These are phyloP conservation scores for Malurus cyaneus DNA, from an alignment of 2,113 vertebrate genomes.

Conservation along the genomic window DNA sequence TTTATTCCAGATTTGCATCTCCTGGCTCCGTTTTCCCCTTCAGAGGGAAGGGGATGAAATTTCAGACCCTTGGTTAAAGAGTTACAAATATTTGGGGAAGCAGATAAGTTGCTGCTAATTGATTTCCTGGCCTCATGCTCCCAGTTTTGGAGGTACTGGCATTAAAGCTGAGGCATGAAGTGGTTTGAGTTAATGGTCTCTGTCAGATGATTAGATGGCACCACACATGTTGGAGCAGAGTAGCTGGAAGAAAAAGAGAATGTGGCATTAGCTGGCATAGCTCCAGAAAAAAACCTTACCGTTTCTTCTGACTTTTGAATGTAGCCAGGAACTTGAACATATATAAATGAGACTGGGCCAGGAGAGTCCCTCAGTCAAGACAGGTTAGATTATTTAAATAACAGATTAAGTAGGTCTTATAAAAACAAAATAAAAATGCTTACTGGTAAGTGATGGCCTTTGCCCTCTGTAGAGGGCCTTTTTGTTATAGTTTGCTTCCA, in stretches of 20 bases:
- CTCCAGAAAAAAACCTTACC: neutral
- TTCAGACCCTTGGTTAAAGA: constrained; percentile 28
- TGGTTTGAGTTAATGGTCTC: neutral
- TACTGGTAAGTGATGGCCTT: neutral
- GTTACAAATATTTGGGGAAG: constrained; percentile 10
- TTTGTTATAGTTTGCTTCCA: neutral
- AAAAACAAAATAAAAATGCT: neutral
- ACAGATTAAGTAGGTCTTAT: neutral
- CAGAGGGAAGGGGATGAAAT: neutral
- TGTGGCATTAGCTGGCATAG: neutral
- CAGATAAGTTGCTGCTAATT: constrained; percentile 15
- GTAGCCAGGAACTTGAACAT: neutral
- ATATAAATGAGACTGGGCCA: neutral
- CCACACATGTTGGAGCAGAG: neutral
- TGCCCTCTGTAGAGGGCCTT: neutral
- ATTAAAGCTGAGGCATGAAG: neutral
- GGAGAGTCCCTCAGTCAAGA: neutral
- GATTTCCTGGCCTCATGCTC: neutral
- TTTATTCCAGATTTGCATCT: neutral
- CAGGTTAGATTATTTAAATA: neutral
- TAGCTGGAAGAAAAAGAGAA: neutral
- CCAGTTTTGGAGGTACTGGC: neutral
- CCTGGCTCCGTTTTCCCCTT: neutral
- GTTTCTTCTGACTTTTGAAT: neutral
- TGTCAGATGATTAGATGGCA: neutral